These are phyloP conservation scores for Hydrochoerus hydrochaeris DNA, from an alignment of 2,113 vertebrate genomes.

Conservation along the genomic window DNA sequence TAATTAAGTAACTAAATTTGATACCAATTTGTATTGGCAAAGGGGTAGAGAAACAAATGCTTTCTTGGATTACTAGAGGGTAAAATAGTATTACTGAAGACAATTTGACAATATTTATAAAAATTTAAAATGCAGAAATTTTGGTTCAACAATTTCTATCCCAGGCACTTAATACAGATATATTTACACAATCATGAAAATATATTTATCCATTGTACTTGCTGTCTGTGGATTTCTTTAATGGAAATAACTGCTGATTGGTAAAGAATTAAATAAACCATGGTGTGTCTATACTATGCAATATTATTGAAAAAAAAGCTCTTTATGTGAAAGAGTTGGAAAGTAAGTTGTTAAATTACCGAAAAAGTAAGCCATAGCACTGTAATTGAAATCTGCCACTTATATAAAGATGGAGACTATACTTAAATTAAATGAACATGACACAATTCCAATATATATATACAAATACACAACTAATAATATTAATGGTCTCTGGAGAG, in stretches of 20 bases:
- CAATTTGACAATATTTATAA: not conserved
- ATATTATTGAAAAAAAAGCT: not conserved
- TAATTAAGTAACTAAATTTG: not conserved
- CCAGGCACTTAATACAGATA: not conserved
- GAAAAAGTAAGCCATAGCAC: not conserved
- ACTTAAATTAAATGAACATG: not conserved
- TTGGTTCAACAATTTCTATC: not conserved
- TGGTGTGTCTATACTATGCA: not conserved
- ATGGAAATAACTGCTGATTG: not conserved
- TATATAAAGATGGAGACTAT: not conserved
- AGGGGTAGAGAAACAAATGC: not conserved
- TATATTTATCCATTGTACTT: not conserved
- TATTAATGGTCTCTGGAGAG: not conserved
- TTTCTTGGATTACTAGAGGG: not conserved
- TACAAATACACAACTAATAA: not conserved
- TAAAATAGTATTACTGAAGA: not conserved
- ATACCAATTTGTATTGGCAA: not conserved
- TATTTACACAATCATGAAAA: not conserved
- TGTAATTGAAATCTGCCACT: not conserved
- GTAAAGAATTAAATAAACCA: not conserved
- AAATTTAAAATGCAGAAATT: not conserved
- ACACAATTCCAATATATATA: not conserved
- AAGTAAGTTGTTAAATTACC: not conserved
- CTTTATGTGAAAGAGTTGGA: not conserved
- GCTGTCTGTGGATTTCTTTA: not conserved